A percentile compares a stretch with the other conserved stretches of the same genome.
These are phyloP conservation scores for Gavia stellata DNA, from an alignment of 2,113 vertebrate genomes.

Conservation along the genomic window DNA sequence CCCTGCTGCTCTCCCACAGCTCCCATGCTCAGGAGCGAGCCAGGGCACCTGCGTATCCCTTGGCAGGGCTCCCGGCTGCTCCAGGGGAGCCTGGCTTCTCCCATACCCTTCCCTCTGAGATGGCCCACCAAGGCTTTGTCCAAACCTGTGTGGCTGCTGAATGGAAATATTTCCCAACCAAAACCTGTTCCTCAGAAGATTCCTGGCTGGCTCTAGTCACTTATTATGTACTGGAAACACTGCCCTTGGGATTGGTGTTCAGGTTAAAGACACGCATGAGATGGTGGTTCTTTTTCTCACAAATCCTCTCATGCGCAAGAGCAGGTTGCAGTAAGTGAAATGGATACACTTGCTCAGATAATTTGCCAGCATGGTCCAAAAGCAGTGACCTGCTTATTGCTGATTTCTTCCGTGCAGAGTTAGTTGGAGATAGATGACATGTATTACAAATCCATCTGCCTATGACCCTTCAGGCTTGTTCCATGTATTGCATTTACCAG, in stretches of 20 bases:
- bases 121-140: background rate
- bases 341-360: background rate
- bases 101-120: background rate
- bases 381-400: background rate
- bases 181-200: background rate
- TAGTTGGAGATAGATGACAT: background rate
- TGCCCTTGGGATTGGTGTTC: background rate
- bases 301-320: background rate
- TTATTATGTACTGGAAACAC: background rate
- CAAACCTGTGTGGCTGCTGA: background rate
- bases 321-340: background rate
- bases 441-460: background rate
- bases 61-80: background rate
- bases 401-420: background rate
- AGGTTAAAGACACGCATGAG: background rate
- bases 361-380: background rate
- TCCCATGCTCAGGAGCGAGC: background rate
- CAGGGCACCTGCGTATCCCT: rapidly evolving
- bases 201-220: background rate
- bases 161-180: background rate
- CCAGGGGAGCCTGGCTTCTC: background rate
- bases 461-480: background rate
- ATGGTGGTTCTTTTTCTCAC: background rate
- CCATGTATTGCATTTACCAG: background rate
- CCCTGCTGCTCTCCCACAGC: background rate